These are phyloP conservation scores for Calameuta idolon DNA, from an alignment of 2,888 invertebrate species.

Conservation along the genomic window DNA sequence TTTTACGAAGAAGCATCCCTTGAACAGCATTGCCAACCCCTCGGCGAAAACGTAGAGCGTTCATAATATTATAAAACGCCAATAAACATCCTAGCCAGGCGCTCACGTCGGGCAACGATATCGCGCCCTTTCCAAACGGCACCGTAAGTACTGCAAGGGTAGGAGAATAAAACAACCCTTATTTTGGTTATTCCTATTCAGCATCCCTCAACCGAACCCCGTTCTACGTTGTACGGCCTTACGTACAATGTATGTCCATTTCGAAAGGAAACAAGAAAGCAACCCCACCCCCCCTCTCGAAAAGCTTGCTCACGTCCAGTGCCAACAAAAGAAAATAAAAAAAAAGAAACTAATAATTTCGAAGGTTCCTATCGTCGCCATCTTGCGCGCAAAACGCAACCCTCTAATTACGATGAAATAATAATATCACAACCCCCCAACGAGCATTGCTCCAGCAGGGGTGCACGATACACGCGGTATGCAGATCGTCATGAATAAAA, in stretches of 20 bases:
- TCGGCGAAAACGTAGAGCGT: neutral
- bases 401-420: neutral
- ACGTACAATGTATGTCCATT: neutral
- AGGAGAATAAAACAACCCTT: neutral
- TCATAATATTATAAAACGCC: neutral
- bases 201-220: neutral
- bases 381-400: neutral
- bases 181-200: neutral
- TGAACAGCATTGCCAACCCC: neutral
- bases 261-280: neutral
- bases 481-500: neutral
- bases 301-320: neutral
- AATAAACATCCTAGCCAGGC: neutral
- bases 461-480: neutral
- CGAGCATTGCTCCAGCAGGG: neutral
- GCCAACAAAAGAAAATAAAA: neutral
- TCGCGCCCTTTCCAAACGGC: neutral
- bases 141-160: neutral
- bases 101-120: neutral
- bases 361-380: neutral
- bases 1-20: neutral
- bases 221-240: neutral
- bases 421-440: neutral
- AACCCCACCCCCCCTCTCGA: neutral
- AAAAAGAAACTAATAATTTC: neutral